A percentile compares a stretch with the other conserved stretches of the same genome.
These are phyloP conservation scores for Columba livia DNA, from an alignment of 2,113 vertebrate species.

Conservation along the genomic window DNA sequence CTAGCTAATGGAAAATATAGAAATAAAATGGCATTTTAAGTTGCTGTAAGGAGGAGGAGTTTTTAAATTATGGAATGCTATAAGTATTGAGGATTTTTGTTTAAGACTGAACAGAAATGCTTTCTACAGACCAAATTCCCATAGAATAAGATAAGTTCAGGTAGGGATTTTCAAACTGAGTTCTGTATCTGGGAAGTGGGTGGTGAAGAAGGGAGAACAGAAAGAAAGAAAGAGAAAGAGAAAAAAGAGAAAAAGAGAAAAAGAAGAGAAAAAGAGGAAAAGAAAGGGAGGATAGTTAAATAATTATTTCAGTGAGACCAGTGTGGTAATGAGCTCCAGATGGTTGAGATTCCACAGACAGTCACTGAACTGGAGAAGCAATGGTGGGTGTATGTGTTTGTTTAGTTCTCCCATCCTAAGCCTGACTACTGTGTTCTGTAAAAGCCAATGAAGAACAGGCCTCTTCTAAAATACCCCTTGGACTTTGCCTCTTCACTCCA, in stretches of 20 bases:
- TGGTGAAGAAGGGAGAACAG: background rate
- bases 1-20: background rate
- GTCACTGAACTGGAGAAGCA: background rate
- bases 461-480: background rate
- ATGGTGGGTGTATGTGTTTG: background rate
- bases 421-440: background rate
- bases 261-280: slow-evolving; percentile 19
- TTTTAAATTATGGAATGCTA: background rate
- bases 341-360: background rate
- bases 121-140: background rate
- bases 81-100: background rate
- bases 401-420: background rate
- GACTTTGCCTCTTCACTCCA: background rate
- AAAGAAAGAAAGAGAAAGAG: slow-evolving; percentile 14
- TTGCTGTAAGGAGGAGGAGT: background rate
- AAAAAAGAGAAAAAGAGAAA: background rate
- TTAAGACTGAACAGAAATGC: background rate
- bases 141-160: background rate
- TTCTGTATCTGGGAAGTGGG: background rate
- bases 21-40: background rate
- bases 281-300: slow-evolving; percentile 44
- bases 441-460: background rate
- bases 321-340: background rate
- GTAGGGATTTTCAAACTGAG: background rate
- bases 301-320: slow-evolving; percentile 16